Evolutionary conservation across 2,113 vertebrate genomes (phyloP), one percentile per base, ranked within the genome.

Genomic region (Callaeas wilsoni): DNA sequence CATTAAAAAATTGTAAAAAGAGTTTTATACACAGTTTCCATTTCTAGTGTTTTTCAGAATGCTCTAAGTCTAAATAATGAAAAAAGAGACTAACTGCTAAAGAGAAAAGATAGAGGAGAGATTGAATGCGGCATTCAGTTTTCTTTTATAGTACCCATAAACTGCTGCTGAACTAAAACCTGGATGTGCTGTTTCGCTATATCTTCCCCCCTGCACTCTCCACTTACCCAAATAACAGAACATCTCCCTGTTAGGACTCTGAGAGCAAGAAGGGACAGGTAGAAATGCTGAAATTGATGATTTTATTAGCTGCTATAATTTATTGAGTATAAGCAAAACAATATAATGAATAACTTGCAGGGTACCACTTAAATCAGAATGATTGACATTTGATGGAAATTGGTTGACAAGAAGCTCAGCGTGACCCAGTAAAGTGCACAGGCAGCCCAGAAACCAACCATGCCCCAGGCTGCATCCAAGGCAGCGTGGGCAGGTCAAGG

Each of bases 221-320:
- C 17, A 13, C 3, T 60, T 35, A 1, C 7, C 8, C n/a, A 64
- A 60, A 62, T 26, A 68, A 59, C 22, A 69, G n/a, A 76, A 77
- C 22, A 52, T 56, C 83, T 95, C 12, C 22, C 32, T 70, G 25
- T 76, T 52, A 90, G 82, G 52, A 77, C 60, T 55, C 56, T 6
- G 16, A 89, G 59, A 59, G 10, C 63, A 75, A 15, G n/a, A 67
- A 87, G 52, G 30, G 44, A 68, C 52, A 83, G 27, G n/a, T 10
- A 37, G 7, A 12, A 64, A 30, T 65, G 52, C 17, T 84, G 62
- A 91, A 94, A 94, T 8, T 42, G 74, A 78, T 93, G 47, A 27
- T 37, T 80, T 92, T 80, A 90, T 96, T 93, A 93, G 29, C 56
- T 75, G 17, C 10, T 64, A 15, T 73, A 82, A 91, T 95, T 84